Percentiles rank a stretch among this genome's conserved stretches.
phyloP scores from a whole-genome alignment of 2,113 vertebrate species.

The Bujurquina vittata region DNA sequence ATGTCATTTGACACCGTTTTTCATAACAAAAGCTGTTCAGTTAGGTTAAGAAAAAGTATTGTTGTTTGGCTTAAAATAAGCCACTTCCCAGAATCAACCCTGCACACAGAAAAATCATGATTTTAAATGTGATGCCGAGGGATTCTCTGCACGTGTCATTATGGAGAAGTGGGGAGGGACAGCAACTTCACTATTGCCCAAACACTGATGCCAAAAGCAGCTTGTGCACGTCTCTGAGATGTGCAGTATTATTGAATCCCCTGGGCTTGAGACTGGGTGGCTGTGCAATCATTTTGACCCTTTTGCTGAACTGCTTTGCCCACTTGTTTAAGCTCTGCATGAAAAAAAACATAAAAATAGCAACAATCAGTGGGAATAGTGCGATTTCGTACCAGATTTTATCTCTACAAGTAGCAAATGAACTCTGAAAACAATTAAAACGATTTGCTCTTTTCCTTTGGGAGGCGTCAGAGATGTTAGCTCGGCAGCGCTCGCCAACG shows the following conservation, averaged over 20 bases:
- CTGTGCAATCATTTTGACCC: background rate
- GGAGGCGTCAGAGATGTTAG: background rate
- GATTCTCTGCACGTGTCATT: background rate
- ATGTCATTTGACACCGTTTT: no score
- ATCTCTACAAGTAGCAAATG: background rate
- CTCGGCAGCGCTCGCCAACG: accelerated
- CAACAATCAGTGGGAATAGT: background rate
- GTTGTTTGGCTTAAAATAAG: background rate
- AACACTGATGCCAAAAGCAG: background rate
- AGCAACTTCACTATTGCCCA: background rate
- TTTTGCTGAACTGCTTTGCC: background rate
- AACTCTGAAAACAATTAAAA: background rate
- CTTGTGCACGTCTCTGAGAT: background rate
- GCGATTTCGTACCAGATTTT: background rate
- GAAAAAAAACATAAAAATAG: background rate
- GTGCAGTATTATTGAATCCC: background rate
- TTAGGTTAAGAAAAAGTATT: no score
- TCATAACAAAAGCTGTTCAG: no score
- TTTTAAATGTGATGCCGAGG: accelerated
- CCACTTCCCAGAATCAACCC: background rate
- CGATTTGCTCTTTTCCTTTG: background rate
- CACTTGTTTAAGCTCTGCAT: background rate
- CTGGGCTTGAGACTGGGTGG: background rate
- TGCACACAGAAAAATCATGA: background rate
- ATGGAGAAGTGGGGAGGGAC: background rate